phyloP scores from a whole-genome alignment of 2,888 invertebrate species.

The Cantharis nigra region DNA sequence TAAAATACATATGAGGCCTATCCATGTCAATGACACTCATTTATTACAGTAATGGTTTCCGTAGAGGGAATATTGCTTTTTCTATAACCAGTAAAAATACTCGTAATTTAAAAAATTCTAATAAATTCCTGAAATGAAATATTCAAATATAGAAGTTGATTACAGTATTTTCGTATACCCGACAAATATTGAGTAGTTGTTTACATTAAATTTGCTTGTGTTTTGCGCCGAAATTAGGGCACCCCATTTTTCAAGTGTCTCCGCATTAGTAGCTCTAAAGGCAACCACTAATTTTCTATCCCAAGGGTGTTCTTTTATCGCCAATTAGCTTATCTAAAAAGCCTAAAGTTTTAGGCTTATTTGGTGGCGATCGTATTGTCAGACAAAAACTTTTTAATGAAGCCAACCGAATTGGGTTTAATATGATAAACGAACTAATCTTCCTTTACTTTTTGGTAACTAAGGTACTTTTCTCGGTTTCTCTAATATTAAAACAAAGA shows the following conservation, averaged over 20 bases:
- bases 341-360: not conserved
- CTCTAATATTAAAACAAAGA: not conserved
- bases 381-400: not conserved
- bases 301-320: not conserved
- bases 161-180: not conserved
- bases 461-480: not conserved
- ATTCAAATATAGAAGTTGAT: not conserved
- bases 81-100: too few relatives aligned
- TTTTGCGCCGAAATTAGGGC: not conserved
- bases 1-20: not conserved
- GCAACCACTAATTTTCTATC: not conserved
- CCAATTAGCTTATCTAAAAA: not conserved
- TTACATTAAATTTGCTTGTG: not conserved
- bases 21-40: not conserved
- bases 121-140: too few relatives aligned
- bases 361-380: not conserved
- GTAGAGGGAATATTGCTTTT: not conserved
- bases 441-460: not conserved
- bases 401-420: not conserved
- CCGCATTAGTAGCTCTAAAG: not conserved
- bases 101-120: not conserved
- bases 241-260: not conserved
- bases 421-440: not conserved
- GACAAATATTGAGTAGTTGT: not conserved
- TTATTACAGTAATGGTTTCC: not conserved